Conservation (phyloP, 2,797 vertebrate genomes). For the Silurus aristotelis region DNA sequence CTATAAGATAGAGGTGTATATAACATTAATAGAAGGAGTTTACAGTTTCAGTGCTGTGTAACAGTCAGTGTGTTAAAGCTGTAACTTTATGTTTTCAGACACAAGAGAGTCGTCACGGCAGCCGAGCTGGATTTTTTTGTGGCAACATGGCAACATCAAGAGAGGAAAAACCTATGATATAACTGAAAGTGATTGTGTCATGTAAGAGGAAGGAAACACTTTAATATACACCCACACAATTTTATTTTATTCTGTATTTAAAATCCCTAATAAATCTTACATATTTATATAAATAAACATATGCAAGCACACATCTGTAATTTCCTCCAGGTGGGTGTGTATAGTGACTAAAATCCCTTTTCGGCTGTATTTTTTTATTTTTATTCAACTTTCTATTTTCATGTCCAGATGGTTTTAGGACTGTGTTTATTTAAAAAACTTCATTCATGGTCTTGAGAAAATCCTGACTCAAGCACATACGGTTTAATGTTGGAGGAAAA, state of each 20-base stretch:
- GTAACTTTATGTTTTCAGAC: not conserved
- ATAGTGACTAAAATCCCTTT: not conserved
- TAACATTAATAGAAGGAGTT: not conserved
- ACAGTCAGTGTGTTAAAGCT: not conserved
- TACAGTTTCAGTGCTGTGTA: not conserved
- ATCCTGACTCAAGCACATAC: not conserved
- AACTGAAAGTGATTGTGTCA: not conserved
- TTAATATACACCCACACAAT: not conserved
- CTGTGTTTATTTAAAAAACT: conserved; percentile 7
- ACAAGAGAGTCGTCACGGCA: not conserved
- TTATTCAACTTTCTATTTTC: not conserved
- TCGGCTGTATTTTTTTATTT: not conserved
- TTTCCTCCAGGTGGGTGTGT: conserved; percentile 9
- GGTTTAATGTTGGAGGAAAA: not conserved
- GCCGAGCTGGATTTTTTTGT: not conserved
- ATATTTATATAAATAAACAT: conserved; percentile 10
- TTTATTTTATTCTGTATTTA: not conserved
- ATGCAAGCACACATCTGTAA: conserved; percentile 1
- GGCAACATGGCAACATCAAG: not conserved
- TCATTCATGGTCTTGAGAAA: not conserved
- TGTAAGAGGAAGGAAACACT: not conserved
- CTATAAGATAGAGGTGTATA: not conserved
- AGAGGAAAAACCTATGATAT: not conserved
- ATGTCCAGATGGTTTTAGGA: conserved; percentile 16
- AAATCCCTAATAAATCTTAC: not conserved